These are phyloP conservation scores for Spheniscus humboldti DNA, from an alignment of 2,797 vertebrate species.

Conservation along the genomic window DNA sequence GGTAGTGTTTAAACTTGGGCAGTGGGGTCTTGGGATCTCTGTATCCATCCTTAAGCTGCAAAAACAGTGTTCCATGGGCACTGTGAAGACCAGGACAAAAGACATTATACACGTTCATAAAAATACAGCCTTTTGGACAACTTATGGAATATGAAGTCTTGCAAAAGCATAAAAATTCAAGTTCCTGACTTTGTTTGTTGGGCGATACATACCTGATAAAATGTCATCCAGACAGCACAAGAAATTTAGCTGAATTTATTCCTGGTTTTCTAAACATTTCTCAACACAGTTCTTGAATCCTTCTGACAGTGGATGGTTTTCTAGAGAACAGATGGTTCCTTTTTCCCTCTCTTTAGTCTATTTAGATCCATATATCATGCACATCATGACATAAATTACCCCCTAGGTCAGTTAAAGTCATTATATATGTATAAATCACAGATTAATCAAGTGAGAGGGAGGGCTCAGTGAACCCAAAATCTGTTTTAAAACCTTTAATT, in stretches of 20 bases:
- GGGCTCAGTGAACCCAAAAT: neutral
- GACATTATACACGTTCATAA: fast-evolving
- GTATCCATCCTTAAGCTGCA: neutral
- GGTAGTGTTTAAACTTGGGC: neutral
- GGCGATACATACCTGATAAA: neutral
- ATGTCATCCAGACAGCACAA: neutral
- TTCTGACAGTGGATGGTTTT: neutral
- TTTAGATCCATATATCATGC: neutral
- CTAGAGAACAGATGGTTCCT: neutral
- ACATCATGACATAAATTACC: neutral
- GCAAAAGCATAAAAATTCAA: neutral
- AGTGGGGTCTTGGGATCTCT: neutral
- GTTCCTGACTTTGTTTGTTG: neutral
- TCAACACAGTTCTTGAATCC: neutral
- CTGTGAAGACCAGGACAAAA: neutral
- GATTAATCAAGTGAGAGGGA: neutral
- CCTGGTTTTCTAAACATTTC: neutral
- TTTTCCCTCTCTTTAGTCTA: neutral
- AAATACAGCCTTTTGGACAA: neutral
- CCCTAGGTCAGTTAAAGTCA: neutral
- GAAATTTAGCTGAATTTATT: neutral
- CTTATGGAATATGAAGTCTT: neutral
- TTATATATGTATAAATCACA: conserved; percentile 23
- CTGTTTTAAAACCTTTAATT: neutral
- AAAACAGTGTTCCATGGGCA: neutral